Percentiles rank a stretch among this genome's conserved stretches.
Evolutionary conservation across 2,888 invertebrate species (phyloP).

Genomic region (Deilephila elpenor): DNA sequence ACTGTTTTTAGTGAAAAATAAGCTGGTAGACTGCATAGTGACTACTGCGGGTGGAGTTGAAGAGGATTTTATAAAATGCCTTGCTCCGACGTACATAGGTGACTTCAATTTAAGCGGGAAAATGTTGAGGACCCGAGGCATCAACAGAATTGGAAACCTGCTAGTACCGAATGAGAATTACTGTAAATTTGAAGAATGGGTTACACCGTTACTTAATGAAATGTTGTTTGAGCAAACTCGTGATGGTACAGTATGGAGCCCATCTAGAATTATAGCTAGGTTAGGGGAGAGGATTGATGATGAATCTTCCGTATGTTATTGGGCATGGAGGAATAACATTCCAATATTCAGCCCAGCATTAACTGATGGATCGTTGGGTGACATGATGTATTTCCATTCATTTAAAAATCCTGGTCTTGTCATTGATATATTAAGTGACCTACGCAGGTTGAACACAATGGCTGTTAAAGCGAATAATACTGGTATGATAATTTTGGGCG

Average conservation of each 20-base stretch:
- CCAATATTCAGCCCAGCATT: constrained; percentile 99
- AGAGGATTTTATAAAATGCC: constrained; percentile 99
- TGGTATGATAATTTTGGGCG: constrained; percentile 98
- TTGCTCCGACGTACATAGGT: constrained; percentile 97
- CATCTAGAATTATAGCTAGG: constrained; percentile 85
- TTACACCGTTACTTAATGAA: constrained; percentile 95
- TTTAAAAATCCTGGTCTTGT: constrained; percentile 96
- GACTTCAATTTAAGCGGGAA: constrained; percentile 94
- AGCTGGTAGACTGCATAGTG: constrained; percentile 97
- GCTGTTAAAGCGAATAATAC: constrained; percentile 96
- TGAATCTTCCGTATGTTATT: constrained; percentile 96
- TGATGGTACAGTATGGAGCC: constrained; percentile 93
- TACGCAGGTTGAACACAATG: constrained; percentile 95
- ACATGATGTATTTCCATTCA: constrained; percentile 99
- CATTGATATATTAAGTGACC: constrained; percentile 96
- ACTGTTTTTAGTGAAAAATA: constrained; percentile 86
- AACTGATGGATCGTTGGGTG: constrained; percentile 98
- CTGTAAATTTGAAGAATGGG: constrained; percentile 98
- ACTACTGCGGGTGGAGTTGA: constrained; percentile 99
- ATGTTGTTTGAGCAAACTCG: constrained; percentile 94
- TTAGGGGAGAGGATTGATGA: constrained; percentile 96
- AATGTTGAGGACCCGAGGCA: constrained; percentile 91
- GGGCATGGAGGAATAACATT: constrained; percentile 98
- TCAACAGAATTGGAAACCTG: constrained; percentile 95
- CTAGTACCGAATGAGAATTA: constrained; percentile 99